A percentile compares a stretch with the other conserved stretches of the same genome.
These are phyloP conservation scores for Ostrea edulis DNA, from an alignment of 1,140 invertebrate genomes.

Conservation along the genomic window DNA sequence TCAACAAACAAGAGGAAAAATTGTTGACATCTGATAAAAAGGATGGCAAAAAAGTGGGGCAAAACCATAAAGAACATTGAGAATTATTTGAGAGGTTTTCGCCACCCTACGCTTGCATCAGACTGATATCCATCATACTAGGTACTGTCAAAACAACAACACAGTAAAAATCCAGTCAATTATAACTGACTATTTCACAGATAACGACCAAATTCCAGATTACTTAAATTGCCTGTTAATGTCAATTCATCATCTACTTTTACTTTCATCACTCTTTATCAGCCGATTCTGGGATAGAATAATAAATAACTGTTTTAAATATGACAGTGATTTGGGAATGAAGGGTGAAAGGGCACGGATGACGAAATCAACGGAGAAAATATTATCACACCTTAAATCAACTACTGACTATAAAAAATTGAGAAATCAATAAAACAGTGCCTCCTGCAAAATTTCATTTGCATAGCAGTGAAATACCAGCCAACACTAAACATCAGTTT, in stretches of 20 bases:
- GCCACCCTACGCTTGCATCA: neutral
- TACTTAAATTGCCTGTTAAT: slow-evolving; percentile 6
- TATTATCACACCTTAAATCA: neutral
- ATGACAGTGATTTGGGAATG: slow-evolving; percentile 13
- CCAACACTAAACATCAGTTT: neutral
- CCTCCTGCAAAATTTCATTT: no score
- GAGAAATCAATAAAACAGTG: neutral
- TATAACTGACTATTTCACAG: neutral
- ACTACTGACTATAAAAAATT: neutral
- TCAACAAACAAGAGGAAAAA: slow-evolving; percentile 29
- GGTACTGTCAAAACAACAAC: neutral
- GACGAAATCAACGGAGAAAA: neutral
- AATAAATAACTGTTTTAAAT: neutral
- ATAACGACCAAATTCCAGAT: neutral
- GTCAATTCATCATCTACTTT: slow-evolving; percentile 23
- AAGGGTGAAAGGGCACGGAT: neutral
- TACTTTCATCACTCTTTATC: slow-evolving; percentile 21
- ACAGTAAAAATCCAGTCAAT: neutral
- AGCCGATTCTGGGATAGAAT: neutral
- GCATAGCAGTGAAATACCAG: neutral
- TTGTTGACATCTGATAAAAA: slow-evolving; percentile 31
- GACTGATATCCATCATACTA: neutral
- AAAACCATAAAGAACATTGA: neutral
- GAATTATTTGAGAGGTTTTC: slow-evolving; percentile 7
- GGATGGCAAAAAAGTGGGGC: neutral